Percentiles rank a stretch among this genome's conserved stretches.
Conservation (phyloP, 2,113 vertebrate genomes). For the Chloebia gouldiae region DNA sequence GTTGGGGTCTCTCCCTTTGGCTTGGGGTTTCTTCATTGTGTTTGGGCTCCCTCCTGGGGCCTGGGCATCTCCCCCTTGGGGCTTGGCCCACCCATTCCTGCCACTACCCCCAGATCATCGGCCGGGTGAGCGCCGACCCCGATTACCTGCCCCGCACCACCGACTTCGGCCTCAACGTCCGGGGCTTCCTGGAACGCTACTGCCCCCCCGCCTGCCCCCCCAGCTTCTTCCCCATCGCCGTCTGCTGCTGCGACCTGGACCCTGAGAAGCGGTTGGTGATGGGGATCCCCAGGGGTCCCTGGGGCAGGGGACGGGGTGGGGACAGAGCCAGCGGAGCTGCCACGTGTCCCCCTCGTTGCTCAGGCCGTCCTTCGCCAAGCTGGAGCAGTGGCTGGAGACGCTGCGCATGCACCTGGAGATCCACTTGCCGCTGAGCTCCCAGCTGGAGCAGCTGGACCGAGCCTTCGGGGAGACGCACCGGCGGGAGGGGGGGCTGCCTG, state of each 20-base stretch:
- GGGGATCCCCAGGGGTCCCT: neutral
- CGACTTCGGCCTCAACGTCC: constrained; percentile 93
- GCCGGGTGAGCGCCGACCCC: constrained; percentile 93
- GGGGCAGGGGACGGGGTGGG: rapidly evolving
- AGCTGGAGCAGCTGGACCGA: constrained; percentile 87
- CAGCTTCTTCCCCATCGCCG: constrained; percentile 92
- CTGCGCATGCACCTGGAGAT: constrained; percentile 92
- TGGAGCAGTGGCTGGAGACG: constrained; percentile 92
- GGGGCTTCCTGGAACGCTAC: constrained; percentile 92
- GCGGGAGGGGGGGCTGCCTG: constrained; percentile 75
- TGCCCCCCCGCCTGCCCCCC: constrained; percentile 86
- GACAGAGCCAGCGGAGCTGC: neutral
- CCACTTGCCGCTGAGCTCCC: constrained; percentile 83
- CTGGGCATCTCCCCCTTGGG: neutral
- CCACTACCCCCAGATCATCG: constrained; percentile 82
- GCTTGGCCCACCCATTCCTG: too few species aligned
- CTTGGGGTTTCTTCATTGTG: neutral
- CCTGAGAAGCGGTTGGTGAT: constrained; percentile 88
- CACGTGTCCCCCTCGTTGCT: neutral
- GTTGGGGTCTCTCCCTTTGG: neutral
- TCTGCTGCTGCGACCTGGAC: constrained; percentile 92
- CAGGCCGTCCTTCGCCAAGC: constrained; percentile 88
- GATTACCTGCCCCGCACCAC: constrained; percentile 92
- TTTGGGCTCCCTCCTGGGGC: neutral
- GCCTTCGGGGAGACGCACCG: constrained; percentile 84